A percentile compares a stretch with the other conserved stretches of the same genome.
phyloP scores from a whole-genome alignment of 2,797 vertebrate species.

The Halcyon chelicuti region DNA sequence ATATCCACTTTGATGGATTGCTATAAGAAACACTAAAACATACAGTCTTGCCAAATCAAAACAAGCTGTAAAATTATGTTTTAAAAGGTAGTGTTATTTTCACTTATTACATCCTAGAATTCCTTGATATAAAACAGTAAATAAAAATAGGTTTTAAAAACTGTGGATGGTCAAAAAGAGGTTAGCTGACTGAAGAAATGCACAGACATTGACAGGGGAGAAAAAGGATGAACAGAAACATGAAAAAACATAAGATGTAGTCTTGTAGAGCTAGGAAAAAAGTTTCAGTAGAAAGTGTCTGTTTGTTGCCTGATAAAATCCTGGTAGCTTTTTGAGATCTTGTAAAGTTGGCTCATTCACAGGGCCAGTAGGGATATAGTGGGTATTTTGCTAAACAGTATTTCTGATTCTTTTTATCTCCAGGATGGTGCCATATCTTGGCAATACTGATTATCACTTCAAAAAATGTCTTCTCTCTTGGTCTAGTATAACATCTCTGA shows the following conservation, averaged over 20 bases:
- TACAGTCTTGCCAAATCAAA: not conserved
- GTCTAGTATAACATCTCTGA: not conserved
- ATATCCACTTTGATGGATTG: not conserved
- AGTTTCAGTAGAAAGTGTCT: not conserved
- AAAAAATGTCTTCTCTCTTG: not conserved
- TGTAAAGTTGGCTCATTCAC: not conserved
- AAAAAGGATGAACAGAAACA: not conserved
- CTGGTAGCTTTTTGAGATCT: not conserved
- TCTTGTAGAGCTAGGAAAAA: not conserved
- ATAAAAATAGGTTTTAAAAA: not conserved
- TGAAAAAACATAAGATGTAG: not conserved
- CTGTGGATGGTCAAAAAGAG: not conserved
- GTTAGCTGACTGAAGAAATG: not conserved
- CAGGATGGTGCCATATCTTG: not conserved
- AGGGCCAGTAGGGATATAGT: not conserved
- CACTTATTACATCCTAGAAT: not conserved
- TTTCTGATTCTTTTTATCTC: conserved; percentile 16
- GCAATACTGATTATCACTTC: conserved; percentile 31
- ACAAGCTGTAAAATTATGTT: not conserved
- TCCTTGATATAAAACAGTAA: not conserved
- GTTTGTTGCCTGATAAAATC: not conserved
- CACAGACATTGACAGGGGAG: not conserved
- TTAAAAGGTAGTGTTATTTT: not conserved
- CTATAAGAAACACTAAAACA: not conserved
- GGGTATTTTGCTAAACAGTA: not conserved